Percentiles rank a stretch among this genome's conserved stretches.
Conservation (phyloP, 2,888 invertebrate species). For the Oscheius sp. region DNA sequence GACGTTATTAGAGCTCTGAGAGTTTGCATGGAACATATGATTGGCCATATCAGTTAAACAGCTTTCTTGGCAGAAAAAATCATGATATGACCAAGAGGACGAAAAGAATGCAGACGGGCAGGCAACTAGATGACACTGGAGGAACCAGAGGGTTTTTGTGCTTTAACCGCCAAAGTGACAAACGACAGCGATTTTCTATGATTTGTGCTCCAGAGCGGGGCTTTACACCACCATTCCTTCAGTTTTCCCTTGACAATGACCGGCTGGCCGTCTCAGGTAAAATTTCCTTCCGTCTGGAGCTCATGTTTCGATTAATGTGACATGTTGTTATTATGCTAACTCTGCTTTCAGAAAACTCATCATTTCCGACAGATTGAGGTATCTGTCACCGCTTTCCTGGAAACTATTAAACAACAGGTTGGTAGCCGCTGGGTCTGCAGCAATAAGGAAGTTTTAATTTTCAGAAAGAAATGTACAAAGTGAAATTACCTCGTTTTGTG, state of each 20-base stretch:
- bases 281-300: conserved; percentile 6
- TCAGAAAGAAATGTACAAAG: conserved; percentile 37
- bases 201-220: conserved; percentile 28
- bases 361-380: conserved; percentile 36
- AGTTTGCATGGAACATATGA: too few relatives aligned
- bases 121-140: too few relatives aligned
- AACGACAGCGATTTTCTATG: conserved; percentile 16
- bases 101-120: too few relatives aligned
- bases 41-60: background rate
- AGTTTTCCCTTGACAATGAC: conserved; percentile 32
- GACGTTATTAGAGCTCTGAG: too few relatives aligned
- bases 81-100: too few relatives aligned
- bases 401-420: conserved; percentile 31
- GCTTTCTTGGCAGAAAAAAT: background rate
- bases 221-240: conserved; percentile 27
- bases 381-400: conserved; percentile 34
- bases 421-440: background rate
- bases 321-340: background rate
- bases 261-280: conserved; percentile 19
- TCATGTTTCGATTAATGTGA: background rate
- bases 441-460: background rate
- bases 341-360: conserved; percentile 18
- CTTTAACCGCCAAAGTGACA: conserved; percentile 13
- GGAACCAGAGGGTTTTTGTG: background rate
- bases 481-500: conserved; percentile 47